Evolutionary conservation across 2,113 vertebrate genomes (phyloP).

Genomic region (Capreolus pygargus): DNA sequence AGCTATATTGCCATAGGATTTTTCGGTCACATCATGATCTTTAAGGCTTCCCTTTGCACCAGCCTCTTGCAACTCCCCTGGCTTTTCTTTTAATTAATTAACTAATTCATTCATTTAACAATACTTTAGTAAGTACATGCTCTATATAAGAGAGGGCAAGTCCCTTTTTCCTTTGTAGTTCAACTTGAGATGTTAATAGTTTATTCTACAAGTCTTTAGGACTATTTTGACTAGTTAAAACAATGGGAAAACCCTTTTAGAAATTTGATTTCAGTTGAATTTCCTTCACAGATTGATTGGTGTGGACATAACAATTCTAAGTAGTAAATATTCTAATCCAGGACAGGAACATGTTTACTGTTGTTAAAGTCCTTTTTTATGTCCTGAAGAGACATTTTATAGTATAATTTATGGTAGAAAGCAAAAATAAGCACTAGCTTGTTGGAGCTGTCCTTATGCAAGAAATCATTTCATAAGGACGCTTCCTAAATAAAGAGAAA

Average conservation of each 20-base stretch:
- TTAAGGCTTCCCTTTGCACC: background rate
- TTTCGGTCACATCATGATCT: background rate
- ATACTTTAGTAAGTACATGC: background rate
- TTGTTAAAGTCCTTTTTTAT: background rate
- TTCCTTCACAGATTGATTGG: background rate
- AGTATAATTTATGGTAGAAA: background rate
- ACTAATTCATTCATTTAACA: background rate
- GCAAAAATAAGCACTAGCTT: background rate
- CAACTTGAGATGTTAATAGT: background rate
- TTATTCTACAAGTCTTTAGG: background rate
- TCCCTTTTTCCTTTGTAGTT: background rate
- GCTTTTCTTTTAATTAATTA: background rate
- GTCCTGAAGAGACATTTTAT: background rate
- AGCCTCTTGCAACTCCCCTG: background rate
- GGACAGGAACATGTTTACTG: background rate
- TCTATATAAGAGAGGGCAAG: background rate
- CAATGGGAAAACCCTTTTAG: background rate
- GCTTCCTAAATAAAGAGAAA: background rate
- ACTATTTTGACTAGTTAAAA: background rate
- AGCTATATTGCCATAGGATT: background rate
- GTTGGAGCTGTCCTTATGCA: background rate
- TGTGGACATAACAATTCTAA: background rate
- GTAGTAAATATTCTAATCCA: background rate
- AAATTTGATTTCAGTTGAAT: background rate
- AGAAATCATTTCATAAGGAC: background rate